Conservation (phyloP, 2,113 vertebrate species). For the Strix aluco region DNA sequence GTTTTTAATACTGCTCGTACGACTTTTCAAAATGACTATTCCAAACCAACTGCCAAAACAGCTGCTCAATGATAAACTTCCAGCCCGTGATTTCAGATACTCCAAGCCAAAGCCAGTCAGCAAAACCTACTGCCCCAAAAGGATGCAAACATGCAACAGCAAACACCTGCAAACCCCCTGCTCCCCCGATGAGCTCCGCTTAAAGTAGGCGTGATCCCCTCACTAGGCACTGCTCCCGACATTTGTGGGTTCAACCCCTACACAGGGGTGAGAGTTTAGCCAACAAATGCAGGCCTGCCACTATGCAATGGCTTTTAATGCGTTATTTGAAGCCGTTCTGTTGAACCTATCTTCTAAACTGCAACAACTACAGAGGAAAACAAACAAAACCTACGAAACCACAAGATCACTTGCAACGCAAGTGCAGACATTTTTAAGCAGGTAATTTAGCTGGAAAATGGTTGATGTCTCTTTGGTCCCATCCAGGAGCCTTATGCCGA, state of each 20-base stretch:
- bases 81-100: background rate
- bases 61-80: background rate
- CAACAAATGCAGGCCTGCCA: background rate
- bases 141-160: background rate
- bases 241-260: background rate
- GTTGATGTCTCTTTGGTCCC: background rate
- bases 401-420: background rate
- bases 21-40: background rate
- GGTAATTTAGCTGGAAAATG: background rate
- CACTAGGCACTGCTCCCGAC: background rate
- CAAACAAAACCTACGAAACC: background rate
- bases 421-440: slow-evolving; percentile 16
- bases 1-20: background rate
- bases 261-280: background rate
- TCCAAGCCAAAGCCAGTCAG: background rate
- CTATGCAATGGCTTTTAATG: background rate
- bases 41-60: background rate
- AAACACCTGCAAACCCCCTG: background rate
- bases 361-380: background rate
- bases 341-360: background rate
- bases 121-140: background rate
- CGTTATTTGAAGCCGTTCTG: background rate
- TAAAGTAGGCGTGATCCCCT: background rate
- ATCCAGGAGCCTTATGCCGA: background rate
- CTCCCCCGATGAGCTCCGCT: accelerated